Evolutionary conservation across 2,797 vertebrate species (phyloP), one percentile per base, ranked within the genome.

Genomic region (Phataginus tetradactyla): DNA sequence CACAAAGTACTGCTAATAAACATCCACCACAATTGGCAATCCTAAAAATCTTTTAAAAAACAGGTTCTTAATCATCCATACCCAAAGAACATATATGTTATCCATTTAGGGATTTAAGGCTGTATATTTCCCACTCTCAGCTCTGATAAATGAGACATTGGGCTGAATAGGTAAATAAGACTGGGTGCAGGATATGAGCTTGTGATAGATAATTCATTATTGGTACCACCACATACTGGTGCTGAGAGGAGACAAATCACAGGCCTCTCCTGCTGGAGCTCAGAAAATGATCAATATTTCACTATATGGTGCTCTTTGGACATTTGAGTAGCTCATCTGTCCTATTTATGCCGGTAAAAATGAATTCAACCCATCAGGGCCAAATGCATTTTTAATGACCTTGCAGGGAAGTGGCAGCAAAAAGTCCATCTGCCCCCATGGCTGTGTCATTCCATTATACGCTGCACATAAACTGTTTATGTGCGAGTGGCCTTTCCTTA

Each of bases 381-480:
- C 68, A 97, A 98, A 99, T 98, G 97, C 96, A 99, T 99, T 98
- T 98, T 99, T 99, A 98, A 99, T 98, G 98, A 97, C 97, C 98
- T 98, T 90, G 89, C 53, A 51, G 96, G 80, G 84, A 97, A 97
- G 78, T 74, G 27, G 59, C 72, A 80, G 91, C 93, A 86, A 90
- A 96, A 97, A 96, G 96, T 74, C 93, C 79, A 72, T 96, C 93
- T 96, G 39, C 97, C 94, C 64, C 80, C 69, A 14, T 39, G 94
- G 88, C 90, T 37, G 34, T 34, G 93, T 95, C 97, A 90, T 96
- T 84, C 92, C 83, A 81, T 95, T 96, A 96, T 63, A 49, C 29
- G 59, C 32, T 89, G 90, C 7, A 23, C 63, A 7, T 95, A 96
- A 98, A 97, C 94, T 91, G 93, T 95, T 97, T 95, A 72, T 49